Conservation (phyloP, 2,888 invertebrate species). For the Tachystola acroxantha region DNA sequence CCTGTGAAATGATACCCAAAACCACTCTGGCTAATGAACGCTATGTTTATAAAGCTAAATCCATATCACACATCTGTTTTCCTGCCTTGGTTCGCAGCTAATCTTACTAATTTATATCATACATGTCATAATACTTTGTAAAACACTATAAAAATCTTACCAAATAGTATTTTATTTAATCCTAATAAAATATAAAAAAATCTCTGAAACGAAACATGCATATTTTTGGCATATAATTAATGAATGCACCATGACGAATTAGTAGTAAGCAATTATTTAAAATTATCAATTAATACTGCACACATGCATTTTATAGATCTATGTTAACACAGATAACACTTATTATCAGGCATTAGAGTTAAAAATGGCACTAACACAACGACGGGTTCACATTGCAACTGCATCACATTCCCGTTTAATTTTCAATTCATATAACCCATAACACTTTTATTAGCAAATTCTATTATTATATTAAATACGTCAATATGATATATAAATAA, state of each 20-base stretch:
- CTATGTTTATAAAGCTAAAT: constrained; percentile 25
- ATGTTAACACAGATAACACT: constrained; percentile 60
- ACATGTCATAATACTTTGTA: neutral
- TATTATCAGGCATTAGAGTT: constrained; percentile 11
- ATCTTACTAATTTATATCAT: neutral
- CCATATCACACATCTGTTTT: constrained; percentile 23
- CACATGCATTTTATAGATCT: constrained; percentile 55
- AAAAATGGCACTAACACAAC: constrained; percentile 8
- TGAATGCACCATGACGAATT: constrained; percentile 13
- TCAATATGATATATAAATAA: neutral
- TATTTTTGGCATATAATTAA: constrained; percentile 12
- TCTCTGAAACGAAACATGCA: constrained; percentile 22
- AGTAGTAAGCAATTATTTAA: constrained; percentile 37
- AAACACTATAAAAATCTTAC: constrained; percentile 2
- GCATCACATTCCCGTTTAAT: neutral
- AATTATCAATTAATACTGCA: constrained; percentile 63
- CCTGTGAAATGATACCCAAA: constrained; percentile 16
- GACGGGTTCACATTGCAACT: neutral
- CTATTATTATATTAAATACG: too few relatives aligned
- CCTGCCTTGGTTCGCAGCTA: constrained; percentile 7
- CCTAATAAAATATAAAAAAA: constrained; percentile 11
- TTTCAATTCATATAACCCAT: too few relatives aligned
- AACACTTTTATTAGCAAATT: neutral
- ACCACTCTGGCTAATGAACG: constrained; percentile 20
- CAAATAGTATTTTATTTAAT: too few relatives aligned